Base-by-base conservation (phyloP, 2,888 invertebrate species). In the Plagiodera versicolora region DNA sequence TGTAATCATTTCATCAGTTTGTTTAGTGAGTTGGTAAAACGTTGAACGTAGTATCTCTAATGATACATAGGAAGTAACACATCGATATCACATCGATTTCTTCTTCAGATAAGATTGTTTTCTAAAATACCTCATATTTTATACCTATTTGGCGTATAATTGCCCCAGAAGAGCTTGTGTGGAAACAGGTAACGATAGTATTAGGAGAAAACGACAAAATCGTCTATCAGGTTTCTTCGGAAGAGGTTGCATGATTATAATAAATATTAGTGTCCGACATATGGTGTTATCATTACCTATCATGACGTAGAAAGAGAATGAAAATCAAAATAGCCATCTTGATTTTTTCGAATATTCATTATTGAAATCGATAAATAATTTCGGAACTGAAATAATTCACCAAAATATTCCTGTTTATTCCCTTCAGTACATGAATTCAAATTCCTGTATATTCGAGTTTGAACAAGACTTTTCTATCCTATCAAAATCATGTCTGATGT, bases 71-170 rank as follows among this genome's bases (percentile, higher is more conserved):
- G 53, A 53, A 53, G 52, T 53, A 24, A 44, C 11, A 44, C 20
- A 20, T 53, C 19, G 8, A 56, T 35, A 20, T 56, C 44, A 35
- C 24, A 39, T 39, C 56, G 56, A 48, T 56, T 56, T 56, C 56
- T 56, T 56, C 35, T 49, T 32, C 39, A 39, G 49, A 56, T 24
- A 39, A 49, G 30, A 32, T 18, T 24, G 49, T 56, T 56, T 56
- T 56, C 49, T 56, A 56, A 32, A 49, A 49, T 56, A 53, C 24
- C 28, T 44, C 53, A 14, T 39, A 39, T 39, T 14, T 39, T 39
- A 39, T 39, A 39, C 53, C 44, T 53, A 53, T 53, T 53, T 53
- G 45, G 53, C 44, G 24, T 44, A 44, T 53, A 28, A 30, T 16
- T 44, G 45, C 39, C 24, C 14, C 14, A 24, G 35, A 53, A 53